Conservation (phyloP, 2,113 vertebrate genomes). For the Nymphicus hollandicus region DNA sequence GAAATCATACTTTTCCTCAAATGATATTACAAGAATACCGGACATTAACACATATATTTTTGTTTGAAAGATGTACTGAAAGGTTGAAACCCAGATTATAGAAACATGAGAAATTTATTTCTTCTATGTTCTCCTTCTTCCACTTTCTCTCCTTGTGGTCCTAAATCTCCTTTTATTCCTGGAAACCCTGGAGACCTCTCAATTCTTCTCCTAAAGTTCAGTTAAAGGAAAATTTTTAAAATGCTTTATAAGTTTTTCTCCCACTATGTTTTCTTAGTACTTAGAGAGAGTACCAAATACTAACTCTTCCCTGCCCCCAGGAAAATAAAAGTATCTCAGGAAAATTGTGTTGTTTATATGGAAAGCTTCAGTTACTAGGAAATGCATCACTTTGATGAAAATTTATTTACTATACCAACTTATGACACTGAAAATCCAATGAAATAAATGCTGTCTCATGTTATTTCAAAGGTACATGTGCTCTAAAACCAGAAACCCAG, state of each 20-base stretch:
- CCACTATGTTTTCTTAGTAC: neutral
- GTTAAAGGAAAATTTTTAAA: neutral
- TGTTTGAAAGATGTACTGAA: neutral
- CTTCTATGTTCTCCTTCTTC: neutral
- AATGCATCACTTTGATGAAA: neutral
- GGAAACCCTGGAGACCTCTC: neutral
- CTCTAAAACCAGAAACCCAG: neutral
- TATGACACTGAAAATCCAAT: neutral
- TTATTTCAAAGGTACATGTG: neutral
- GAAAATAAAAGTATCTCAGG: neutral
- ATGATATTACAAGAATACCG: neutral
- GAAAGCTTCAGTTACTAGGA: neutral
- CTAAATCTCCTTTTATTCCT: neutral
- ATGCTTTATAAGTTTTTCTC: neutral
- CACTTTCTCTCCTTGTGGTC: neutral
- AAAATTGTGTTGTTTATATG: neutral
- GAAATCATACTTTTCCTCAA: neutral
- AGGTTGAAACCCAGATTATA: neutral
- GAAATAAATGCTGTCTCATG: neutral
- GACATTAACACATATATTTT: neutral
- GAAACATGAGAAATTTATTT: neutral
- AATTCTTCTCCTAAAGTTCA: neutral
- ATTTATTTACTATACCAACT: neutral
- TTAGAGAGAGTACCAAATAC: neutral
- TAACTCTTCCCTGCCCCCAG: rapidly evolving